phyloP scores from a whole-genome alignment of 2,888 invertebrate species.

The Pterobdella sp. region DNA sequence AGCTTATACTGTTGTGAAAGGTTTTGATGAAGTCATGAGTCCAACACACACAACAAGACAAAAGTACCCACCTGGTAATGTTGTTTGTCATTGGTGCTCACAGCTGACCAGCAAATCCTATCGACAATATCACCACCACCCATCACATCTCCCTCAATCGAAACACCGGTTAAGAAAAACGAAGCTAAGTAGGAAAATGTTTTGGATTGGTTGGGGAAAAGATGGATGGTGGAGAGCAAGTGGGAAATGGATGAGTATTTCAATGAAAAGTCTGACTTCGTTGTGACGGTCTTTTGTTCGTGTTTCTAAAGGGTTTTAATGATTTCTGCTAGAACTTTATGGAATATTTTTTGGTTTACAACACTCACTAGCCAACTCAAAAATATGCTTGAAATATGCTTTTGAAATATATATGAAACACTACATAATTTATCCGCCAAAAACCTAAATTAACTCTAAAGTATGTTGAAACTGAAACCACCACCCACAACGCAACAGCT shows the following conservation, averaged over 20 bases:
- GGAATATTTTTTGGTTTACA: no score
- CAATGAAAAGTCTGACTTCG: not conserved
- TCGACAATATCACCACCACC: not conserved
- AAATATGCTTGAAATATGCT: no score
- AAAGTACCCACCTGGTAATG: not conserved
- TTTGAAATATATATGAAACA: no score
- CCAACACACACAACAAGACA: not conserved
- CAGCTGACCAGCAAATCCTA: not conserved
- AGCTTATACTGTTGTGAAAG: not conserved
- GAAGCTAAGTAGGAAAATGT: not conserved
- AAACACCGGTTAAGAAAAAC: not conserved
- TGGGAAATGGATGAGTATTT: not conserved
- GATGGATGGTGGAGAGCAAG: not conserved
- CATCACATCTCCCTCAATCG: not conserved
- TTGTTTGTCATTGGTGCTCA: not conserved
- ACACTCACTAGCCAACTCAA: no score
- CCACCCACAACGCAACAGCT: no score
- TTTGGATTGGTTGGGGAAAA: slow-evolving; percentile 3
- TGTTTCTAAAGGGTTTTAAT: no score
- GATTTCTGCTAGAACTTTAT: no score
- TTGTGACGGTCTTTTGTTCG: not conserved
- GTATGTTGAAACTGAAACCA: no score
- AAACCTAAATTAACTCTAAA: no score
- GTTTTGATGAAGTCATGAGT: no score
- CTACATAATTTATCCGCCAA: no score